A percentile compares a stretch with the other conserved stretches of the same genome.
Evolutionary conservation across 2,797 vertebrate genomes (phyloP).

Genomic region (Nannoperca obscura): DNA sequence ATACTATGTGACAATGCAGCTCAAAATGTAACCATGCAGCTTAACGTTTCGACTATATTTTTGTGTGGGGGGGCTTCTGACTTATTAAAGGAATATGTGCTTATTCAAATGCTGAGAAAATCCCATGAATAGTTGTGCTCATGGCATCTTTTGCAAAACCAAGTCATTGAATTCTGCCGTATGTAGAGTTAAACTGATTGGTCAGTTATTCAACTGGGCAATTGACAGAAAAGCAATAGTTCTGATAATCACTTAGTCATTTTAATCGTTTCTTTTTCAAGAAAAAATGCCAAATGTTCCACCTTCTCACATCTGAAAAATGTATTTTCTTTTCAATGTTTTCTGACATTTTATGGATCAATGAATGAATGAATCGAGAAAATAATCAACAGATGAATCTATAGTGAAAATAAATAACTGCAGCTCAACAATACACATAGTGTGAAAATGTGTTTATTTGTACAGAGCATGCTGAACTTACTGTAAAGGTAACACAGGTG

Average conservation of each 20-base stretch:
- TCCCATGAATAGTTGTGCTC: neutral
- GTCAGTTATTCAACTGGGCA: neutral
- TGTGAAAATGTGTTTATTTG: neutral
- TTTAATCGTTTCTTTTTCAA: neutral
- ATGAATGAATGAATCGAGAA: neutral
- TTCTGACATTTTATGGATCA: neutral
- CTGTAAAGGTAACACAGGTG: neutral
- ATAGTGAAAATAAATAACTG: neutral
- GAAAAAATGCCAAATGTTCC: neutral
- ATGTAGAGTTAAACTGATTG: neutral
- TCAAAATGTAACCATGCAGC: constrained; percentile 1
- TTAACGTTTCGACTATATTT: neutral
- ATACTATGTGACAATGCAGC: neutral
- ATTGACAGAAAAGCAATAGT: neutral
- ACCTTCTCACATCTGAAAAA: neutral
- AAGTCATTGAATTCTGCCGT: constrained; percentile 1
- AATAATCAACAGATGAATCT: neutral
- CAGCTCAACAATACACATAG: neutral
- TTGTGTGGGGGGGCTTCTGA: neutral
- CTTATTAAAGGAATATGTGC: neutral
- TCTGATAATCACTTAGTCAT: neutral
- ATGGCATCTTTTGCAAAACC: neutral
- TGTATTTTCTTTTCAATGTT: neutral
- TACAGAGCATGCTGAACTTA: neutral
- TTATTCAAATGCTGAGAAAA: neutral